Evolutionary conservation across 2,888 invertebrate species (phyloP).

Genomic region (Malthinus flaveolus): DNA sequence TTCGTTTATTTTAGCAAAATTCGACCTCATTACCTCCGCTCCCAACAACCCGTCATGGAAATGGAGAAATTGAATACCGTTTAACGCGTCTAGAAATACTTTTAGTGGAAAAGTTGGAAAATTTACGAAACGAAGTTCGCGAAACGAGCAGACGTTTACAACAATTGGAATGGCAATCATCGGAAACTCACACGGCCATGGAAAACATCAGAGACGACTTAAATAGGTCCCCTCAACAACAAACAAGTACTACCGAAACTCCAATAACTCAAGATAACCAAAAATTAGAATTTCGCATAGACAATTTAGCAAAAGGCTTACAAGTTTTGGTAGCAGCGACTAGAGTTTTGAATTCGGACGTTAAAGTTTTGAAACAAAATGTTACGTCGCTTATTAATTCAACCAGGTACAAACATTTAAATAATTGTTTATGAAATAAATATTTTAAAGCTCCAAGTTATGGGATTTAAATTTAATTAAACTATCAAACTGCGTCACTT

Average conservation of each 20-base stretch:
- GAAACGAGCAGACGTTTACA: conserved; percentile 52
- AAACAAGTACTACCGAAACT: background rate
- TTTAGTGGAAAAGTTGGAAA: conserved; percentile 52
- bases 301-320: conserved; percentile 38
- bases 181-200: conserved; percentile 48
- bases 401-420: conserved; percentile 36
- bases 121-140: conserved; percentile 50
- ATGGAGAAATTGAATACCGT: conserved; percentile 36
- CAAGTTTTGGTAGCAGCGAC: conserved; percentile 38
- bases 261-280: background rate
- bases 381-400: conserved; percentile 31
- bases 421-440: background rate
- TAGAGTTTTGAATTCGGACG: conserved; percentile 35
- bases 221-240: conserved; percentile 26
- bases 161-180: conserved; percentile 53
- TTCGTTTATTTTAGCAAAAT: too few relatives aligned
- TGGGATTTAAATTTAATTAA: background rate
- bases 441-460: too few relatives aligned
- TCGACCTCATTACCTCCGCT: background rate
- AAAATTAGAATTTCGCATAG: conserved; percentile 31
- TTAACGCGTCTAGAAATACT: conserved; percentile 52
- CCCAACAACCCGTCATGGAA: background rate
- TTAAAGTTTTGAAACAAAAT: conserved; percentile 36
- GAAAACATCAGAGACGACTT: conserved; percentile 53
- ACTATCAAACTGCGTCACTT: too few relatives aligned